Percentiles rank a stretch among this genome's conserved stretches.
phyloP scores from a whole-genome alignment of 2,888 invertebrate genomes.

The Andricus quercusramuli region DNA sequence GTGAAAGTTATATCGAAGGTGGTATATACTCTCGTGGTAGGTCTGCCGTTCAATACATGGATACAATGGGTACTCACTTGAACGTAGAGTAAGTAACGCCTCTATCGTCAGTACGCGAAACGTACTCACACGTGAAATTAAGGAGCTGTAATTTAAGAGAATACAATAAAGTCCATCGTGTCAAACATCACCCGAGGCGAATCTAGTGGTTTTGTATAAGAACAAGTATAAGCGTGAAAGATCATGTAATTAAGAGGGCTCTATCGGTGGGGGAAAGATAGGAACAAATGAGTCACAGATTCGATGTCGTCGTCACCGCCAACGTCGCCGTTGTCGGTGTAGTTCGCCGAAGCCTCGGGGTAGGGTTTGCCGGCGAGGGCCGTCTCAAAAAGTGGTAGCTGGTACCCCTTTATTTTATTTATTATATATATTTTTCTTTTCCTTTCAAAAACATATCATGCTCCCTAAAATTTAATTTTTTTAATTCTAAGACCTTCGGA shows the following conservation, averaged over 20 bases:
- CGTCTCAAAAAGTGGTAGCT: not conserved
- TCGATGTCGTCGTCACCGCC: not conserved
- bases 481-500: not conserved
- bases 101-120: not conserved
- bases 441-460: not conserved
- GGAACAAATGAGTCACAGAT: not conserved
- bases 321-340: not conserved
- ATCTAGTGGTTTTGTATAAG: not conserved
- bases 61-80: not conserved
- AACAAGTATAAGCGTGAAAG: not conserved
- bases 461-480: not conserved
- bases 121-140: not conserved
- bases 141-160: not conserved
- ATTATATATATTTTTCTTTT: not conserved
- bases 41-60: not conserved
- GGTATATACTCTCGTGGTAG: not conserved
- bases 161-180: not conserved
- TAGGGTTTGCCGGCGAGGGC: not conserved
- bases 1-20: not conserved
- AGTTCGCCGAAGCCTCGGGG: not conserved
- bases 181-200: not conserved
- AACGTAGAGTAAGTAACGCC: not conserved
- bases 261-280: not conserved
- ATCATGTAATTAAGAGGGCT: not conserved
- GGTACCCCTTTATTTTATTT: not conserved